Conservation (phyloP, 1,140 invertebrate species). For the Pogonomyrmex barbatus region DNA sequence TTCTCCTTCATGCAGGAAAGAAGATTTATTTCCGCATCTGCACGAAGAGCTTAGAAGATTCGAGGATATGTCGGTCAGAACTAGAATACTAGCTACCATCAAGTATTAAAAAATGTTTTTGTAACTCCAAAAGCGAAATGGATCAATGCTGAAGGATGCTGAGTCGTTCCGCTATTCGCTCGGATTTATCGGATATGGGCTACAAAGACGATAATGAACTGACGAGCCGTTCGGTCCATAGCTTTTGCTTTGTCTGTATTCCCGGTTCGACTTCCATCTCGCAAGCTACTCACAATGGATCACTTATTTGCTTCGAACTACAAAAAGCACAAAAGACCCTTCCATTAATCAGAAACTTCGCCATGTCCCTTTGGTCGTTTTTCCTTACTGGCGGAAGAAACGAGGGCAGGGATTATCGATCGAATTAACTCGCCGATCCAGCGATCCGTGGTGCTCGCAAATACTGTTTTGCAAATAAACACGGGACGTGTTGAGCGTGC, state of each 20-base stretch:
- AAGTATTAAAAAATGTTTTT: slow-evolving; percentile 55
- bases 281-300: slow-evolving; percentile 53
- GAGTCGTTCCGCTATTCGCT: slow-evolving; percentile 17
- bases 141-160: background rate
- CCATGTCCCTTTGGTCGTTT: slow-evolving; percentile 46
- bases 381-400: slow-evolving; percentile 34
- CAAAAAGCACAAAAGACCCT: slow-evolving; percentile 53
- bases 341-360: slow-evolving; percentile 60
- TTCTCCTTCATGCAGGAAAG: slow-evolving; percentile 22
- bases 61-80: background rate
- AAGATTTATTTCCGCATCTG: slow-evolving; percentile 47
- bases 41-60: background rate
- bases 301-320: slow-evolving; percentile 49
- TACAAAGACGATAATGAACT: slow-evolving; percentile 52
- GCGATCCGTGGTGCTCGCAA: slow-evolving; percentile 43
- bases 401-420: slow-evolving; percentile 52
- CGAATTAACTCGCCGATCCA: slow-evolving; percentile 43
- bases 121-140: background rate
- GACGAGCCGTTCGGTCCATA: slow-evolving; percentile 36
- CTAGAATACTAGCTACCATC: background rate
- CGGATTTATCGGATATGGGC: slow-evolving; percentile 41
- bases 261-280: slow-evolving; percentile 46
- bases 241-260: slow-evolving; percentile 49
- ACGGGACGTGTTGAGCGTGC: slow-evolving; percentile 38
- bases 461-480: slow-evolving; percentile 57